phyloP scores from a whole-genome alignment of 2,797 vertebrate genomes.

The Acanthiza pusilla region DNA sequence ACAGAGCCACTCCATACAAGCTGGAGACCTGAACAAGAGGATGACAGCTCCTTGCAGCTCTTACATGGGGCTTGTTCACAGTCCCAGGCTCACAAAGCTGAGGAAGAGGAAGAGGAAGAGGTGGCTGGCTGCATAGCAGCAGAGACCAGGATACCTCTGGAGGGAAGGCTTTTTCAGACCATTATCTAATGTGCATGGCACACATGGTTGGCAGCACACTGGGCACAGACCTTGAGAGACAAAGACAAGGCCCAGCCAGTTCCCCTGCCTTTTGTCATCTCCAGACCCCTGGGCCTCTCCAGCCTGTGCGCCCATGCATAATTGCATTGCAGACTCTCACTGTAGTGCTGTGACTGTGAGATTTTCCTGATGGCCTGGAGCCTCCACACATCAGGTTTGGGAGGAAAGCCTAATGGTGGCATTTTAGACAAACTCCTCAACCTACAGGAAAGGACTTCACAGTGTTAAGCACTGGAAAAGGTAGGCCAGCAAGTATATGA shows the following conservation, averaged over 20 bases:
- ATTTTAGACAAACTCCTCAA: background rate
- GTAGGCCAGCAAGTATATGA: background rate
- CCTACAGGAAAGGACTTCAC: background rate
- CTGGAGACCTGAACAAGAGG: background rate
- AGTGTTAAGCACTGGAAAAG: background rate
- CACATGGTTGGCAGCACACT: background rate
- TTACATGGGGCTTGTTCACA: background rate
- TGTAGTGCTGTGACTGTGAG: background rate
- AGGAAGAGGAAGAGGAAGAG: background rate
- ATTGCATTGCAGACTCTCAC: background rate
- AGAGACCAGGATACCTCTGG: background rate
- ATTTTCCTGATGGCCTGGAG: background rate
- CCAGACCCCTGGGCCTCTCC: background rate
- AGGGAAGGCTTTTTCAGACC: background rate
- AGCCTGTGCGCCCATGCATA: background rate
- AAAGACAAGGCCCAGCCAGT: background rate
- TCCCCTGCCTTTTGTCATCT: background rate
- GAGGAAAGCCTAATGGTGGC: background rate
- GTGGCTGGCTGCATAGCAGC: background rate
- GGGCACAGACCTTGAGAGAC: background rate
- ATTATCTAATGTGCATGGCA: background rate
- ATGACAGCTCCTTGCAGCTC: background rate
- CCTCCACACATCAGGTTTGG: background rate
- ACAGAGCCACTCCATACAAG: background rate
- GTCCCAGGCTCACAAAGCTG: background rate